Conservation (phyloP, 1,140 invertebrate genomes). For the Stegodyphus dumicola region DNA sequence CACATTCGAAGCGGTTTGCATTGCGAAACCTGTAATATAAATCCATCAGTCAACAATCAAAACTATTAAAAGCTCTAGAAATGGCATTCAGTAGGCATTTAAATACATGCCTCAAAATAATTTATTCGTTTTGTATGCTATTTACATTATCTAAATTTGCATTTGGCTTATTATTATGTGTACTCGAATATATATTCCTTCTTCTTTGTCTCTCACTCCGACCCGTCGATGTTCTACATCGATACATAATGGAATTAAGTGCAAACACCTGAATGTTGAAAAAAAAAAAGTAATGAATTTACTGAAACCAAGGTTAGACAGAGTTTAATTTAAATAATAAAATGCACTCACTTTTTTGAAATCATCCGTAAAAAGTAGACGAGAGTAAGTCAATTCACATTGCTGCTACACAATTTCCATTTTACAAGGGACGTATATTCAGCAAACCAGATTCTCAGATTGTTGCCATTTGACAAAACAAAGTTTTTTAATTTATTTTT, state of each 20-base stretch:
- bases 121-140: neutral
- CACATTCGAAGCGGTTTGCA: neutral
- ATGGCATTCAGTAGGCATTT: neutral
- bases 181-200: neutral
- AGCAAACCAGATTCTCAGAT: too few species aligned
- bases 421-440: too few species aligned
- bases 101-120: neutral
- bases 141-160: neutral
- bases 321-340: neutral
- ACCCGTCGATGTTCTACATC: neutral
- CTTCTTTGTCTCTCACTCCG: neutral
- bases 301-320: neutral
- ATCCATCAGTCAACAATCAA: neutral
- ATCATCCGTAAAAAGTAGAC: too few species aligned
- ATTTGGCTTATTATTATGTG: neutral
- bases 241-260: neutral
- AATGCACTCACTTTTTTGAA: too few species aligned
- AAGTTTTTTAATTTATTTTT: too few species aligned
- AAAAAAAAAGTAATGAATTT: neutral
- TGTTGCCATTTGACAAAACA: too few species aligned
- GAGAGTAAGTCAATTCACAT: too few species aligned
- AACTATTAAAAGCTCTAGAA: neutral
- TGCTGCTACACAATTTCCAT: too few species aligned
- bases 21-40: neutral
- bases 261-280: neutral